A percentile compares a stretch with the other conserved stretches of the same genome.
These are phyloP conservation scores for Achlya flavicornis DNA, from an alignment of 2,888 invertebrate genomes.

Conservation along the genomic window DNA sequence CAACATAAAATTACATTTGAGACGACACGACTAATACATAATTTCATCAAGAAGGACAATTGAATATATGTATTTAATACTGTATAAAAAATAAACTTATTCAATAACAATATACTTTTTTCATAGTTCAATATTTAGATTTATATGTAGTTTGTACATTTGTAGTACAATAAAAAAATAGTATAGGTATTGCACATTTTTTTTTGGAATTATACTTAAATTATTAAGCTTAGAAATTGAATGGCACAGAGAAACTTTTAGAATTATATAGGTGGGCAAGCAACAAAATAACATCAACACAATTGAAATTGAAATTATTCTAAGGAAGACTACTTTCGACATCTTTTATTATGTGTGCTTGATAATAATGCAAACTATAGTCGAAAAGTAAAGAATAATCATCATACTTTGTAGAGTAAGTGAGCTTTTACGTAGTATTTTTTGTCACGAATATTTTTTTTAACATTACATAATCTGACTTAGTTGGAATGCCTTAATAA, in stretches of 20 bases:
- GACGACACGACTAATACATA: slow-evolving; percentile 31
- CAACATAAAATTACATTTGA: slow-evolving; percentile 30
- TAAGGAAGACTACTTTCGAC: slow-evolving; percentile 60
- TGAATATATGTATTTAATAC: too few species aligned
- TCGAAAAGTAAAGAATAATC: background rate
- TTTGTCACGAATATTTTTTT: background rate
- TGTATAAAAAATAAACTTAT: slow-evolving; percentile 13
- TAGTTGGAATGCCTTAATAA: slow-evolving; percentile 25
- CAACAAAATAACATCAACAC: slow-evolving; percentile 35
- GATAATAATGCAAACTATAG: background rate
- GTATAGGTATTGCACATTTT: slow-evolving; percentile 38
- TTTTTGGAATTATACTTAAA: slow-evolving; percentile 8
- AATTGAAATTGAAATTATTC: slow-evolving; percentile 42
- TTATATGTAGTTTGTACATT: slow-evolving; percentile 1
- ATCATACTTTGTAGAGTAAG: too few species aligned
- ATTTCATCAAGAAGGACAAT: slow-evolving; percentile 19
- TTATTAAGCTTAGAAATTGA: slow-evolving; percentile 30
- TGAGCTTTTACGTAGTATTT: too few species aligned
- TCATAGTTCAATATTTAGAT: slow-evolving; percentile 3
- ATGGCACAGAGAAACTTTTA: slow-evolving; percentile 61
- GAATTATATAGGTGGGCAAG: slow-evolving; percentile 61
- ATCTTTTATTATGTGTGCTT: background rate
- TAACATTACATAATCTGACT: background rate
- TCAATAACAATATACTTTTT: slow-evolving; percentile 8
- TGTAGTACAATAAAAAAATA: slow-evolving; percentile 21